These are phyloP conservation scores for Hystrix cristata DNA, from an alignment of 2,113 vertebrate species.

Conservation along the genomic window DNA sequence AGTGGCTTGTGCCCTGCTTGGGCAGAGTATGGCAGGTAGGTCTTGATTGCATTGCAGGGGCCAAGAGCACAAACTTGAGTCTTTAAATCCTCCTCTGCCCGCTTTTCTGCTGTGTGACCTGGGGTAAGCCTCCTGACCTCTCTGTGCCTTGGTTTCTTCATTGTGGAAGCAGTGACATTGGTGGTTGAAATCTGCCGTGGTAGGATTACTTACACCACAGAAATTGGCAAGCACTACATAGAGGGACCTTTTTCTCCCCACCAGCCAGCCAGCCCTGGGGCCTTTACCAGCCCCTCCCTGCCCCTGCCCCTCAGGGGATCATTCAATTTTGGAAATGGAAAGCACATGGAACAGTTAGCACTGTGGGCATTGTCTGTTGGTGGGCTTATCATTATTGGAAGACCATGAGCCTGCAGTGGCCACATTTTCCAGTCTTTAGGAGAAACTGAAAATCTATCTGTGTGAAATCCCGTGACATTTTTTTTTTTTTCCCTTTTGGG, in stretches of 20 bases:
- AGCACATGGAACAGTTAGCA: not conserved
- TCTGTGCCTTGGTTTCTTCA: not conserved
- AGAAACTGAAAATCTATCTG: not conserved
- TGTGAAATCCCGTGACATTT: not conserved
- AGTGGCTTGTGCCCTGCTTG: too few species aligned
- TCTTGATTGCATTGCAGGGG: not conserved
- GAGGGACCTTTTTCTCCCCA: not conserved
- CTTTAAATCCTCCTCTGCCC: not conserved
- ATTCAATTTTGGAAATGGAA: not conserved
- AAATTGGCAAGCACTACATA: not conserved
- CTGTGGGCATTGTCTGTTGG: accelerated
- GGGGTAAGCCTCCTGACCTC: not conserved
- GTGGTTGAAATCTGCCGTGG: not conserved
- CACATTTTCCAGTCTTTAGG: not conserved
- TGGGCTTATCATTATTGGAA: not conserved
- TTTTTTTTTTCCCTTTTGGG: too few species aligned
- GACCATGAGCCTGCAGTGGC: not conserved
- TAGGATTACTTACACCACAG: not conserved
- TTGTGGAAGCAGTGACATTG: not conserved
- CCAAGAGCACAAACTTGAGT: not conserved
- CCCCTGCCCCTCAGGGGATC: not conserved
- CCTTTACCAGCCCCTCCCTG: not conserved
- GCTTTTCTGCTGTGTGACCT: not conserved
- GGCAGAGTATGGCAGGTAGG: too few species aligned
- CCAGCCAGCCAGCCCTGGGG: not conserved